Evolutionary conservation across 2,797 vertebrate species (phyloP), one percentile per base, ranked within the genome.

Genomic region (Hapalemur alaotrensis): DNA sequence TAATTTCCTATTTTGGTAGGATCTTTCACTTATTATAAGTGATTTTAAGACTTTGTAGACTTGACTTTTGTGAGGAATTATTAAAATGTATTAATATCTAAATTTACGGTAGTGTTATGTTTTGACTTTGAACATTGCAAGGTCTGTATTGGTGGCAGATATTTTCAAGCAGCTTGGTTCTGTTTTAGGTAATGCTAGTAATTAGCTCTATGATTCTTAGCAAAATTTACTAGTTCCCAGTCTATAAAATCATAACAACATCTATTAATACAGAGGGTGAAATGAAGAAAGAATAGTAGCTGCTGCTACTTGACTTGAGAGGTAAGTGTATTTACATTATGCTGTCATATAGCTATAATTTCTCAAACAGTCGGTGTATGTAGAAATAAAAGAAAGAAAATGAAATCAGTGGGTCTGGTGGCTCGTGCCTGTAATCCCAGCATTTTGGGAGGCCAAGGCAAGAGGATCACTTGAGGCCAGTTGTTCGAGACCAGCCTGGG

Each of bases 11-110:
- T 76, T 70, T 80, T 13, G 79, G n/a, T 73, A 84, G 88, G 9
- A 67, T 82, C 46, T 85, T 75, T 97, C 90, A 91, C 95, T 97
- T 93, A 93, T 5, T 88, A 5, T 91, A 91, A 89, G 67, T 95
- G 86, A 93, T 43, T 46, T 73, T 61, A 52, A 57, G 76, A 78
- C 35, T 93, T 83, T 69, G 87, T 30, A 46, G 13, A 73, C 63
- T 69, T 4, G 30, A 79, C 82, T 81, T 93, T 87, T 91, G 93
- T 87, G 86, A 79, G 76, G 87, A 96, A 48, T 82, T 73, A 54
- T 88, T 84, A 23, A 17, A 23, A 17, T 88, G 48, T 35, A 50
- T 79, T 73, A n/a, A 28, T 32, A 38, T 32, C 65, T 54, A 52
- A 72, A 7, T 69, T 35, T 73, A 22, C 11, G 28, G 22, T 5